phyloP scores from a whole-genome alignment of 2,113 vertebrate species.

The Limanda limanda region DNA sequence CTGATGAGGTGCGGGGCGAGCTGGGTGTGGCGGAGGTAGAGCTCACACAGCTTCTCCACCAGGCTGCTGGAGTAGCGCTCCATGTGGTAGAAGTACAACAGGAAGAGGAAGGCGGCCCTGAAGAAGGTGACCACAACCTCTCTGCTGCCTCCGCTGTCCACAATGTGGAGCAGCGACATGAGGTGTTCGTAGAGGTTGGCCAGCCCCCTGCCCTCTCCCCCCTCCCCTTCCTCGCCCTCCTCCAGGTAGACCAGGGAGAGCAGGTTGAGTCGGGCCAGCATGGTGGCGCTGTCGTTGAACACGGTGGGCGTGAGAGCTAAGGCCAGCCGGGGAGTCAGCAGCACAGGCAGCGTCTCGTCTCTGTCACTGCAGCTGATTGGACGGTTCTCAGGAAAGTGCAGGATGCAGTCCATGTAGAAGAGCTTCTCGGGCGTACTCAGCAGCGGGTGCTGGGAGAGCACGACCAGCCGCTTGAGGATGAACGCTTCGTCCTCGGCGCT shows the following conservation, averaged over 20 bases:
- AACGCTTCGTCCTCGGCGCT: conserved; percentile 88
- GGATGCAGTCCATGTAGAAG: conserved; percentile 88
- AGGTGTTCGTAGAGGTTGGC: conserved; percentile 84
- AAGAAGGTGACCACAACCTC: conserved; percentile 84
- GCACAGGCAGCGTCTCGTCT: conserved; percentile 84
- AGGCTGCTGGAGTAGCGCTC: conserved; percentile 68
- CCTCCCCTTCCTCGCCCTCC: conserved; percentile 76
- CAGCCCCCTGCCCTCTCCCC: conserved; percentile 74
- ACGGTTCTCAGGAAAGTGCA: conserved; percentile 91
- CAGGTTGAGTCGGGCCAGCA: conserved; percentile 86
- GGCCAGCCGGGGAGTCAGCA: conserved; percentile 83
- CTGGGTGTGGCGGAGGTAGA: conserved; percentile 81
- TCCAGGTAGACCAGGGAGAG: conserved; percentile 86
- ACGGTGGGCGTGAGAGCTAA: conserved; percentile 83
- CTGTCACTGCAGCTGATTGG: conserved; percentile 82
- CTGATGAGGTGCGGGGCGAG: conserved; percentile 88
- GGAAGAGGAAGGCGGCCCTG: conserved; percentile 84
- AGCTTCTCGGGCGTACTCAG: conserved; percentile 80
- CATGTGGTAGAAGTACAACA: conserved; percentile 78
- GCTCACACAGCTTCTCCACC: conserved; percentile 72
- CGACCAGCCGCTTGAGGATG: conserved; percentile 84
- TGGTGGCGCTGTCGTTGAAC: conserved; percentile 84
- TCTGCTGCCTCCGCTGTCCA: conserved; percentile 71
- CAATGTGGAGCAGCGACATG: conserved; percentile 77
- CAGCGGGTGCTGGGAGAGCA: conserved; percentile 88